Percentiles rank a stretch among this genome's conserved stretches.
Conservation (phyloP, 1,140 invertebrate species). For the Drosophila saltans region DNA sequence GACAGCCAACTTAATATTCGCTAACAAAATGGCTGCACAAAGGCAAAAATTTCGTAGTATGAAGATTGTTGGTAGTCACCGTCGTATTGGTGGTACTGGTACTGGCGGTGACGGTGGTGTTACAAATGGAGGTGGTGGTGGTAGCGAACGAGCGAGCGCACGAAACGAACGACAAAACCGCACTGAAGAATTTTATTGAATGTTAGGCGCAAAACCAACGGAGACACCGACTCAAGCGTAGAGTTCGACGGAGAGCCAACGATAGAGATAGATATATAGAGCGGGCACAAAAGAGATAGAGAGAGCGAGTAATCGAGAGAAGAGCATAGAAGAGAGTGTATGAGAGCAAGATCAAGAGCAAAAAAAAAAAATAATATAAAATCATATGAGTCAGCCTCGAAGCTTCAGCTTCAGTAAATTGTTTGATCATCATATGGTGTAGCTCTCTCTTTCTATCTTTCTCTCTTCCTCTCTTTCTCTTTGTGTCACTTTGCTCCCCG, state of each 20-base stretch:
- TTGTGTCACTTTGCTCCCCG: neutral
- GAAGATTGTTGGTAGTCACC: neutral
- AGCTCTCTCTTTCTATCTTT: neutral
- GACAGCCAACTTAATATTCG: slow-evolving; percentile 48
- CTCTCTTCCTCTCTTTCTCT: neutral
- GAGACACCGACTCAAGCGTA: slow-evolving; percentile 53
- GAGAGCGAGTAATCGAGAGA: slow-evolving; percentile 11
- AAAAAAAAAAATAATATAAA: slow-evolving; percentile 23
- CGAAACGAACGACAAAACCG: slow-evolving; percentile 71
- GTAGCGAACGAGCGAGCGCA: slow-evolving; percentile 63
- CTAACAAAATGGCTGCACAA: slow-evolving; percentile 52
- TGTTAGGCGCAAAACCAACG: slow-evolving; percentile 27
- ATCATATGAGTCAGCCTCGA: slow-evolving; percentile 55
- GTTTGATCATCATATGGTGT: slow-evolving; percentile 38
- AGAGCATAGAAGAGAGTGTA: neutral
- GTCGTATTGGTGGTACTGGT: neutral
- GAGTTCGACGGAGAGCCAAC: slow-evolving; percentile 37
- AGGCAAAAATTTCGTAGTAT: slow-evolving; percentile 3
- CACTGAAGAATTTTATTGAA: slow-evolving; percentile 71
- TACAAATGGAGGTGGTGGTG: slow-evolving; percentile 2
- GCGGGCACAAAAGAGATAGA: slow-evolving; percentile 12
- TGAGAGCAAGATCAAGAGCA: slow-evolving; percentile 26
- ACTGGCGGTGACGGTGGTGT: neutral
- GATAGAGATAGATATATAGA: slow-evolving; percentile 16
- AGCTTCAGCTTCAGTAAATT: slow-evolving; percentile 9